Evolutionary conservation across 1,140 invertebrate genomes (phyloP), one percentile per base, ranked within the genome.

Genomic region (Proctacanthus coquilletti): DNA sequence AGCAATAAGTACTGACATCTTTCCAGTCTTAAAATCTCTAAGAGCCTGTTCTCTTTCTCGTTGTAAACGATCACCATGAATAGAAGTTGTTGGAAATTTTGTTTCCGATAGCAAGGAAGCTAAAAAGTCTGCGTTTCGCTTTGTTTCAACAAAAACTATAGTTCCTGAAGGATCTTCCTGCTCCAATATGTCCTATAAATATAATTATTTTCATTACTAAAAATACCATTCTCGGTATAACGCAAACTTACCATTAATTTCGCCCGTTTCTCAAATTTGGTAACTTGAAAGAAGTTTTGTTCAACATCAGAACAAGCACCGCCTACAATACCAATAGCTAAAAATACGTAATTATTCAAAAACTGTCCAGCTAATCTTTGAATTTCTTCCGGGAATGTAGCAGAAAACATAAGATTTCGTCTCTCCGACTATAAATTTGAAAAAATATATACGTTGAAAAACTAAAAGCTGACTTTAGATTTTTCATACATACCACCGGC

Each of bases 1-100:
- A 1, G 89, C 89, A 8, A 96, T 85, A 4, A 97, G 55, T 42
- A 94, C 77, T 18, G 72, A 71, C 50, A 75, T 75, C 4, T 52
- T 61, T 2, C 84, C 84, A 38, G 50, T 67, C 49, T 75, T 77
- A 53, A 98, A 97, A 51, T 89, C 83, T 6, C 61, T 41, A 4
- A 98, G 55, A 1, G 92, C 92, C 52, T 79, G 67, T 63, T 97
- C 92, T 21, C 93, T 68, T 59, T 96, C 85, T 27, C 74, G 64
- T 52, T 98, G 93, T 3, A 82, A 60, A 11, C 94, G 66, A 61
- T 93, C 92, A 2, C 91, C 91, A 61, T 97, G 92, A 45, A 96
- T 95, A 32, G 83, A 89, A 0, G 89, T 94, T 0, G 87, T 78
- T 54, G 77, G 62, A 45, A 65, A 59, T 37, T 72, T 65, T 2